Evolutionary conservation across 2,797 vertebrate species (phyloP), one percentile per base, ranked within the genome.

Genomic region (Neoniphon sammara): DNA sequence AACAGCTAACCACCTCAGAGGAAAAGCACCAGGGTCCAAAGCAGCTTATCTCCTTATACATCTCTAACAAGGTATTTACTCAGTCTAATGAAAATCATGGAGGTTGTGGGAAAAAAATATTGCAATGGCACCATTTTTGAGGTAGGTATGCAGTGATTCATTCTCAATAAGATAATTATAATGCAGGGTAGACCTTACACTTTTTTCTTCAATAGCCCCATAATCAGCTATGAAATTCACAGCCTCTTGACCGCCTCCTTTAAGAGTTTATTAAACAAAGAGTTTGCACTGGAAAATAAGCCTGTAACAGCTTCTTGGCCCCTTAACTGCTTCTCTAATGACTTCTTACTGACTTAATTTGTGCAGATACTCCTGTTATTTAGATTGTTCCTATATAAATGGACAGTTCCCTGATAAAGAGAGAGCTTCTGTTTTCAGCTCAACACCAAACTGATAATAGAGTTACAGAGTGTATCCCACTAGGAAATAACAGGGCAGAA

Each of bases 1-100:
- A 62, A 65, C 66, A 34, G 1, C 15, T 17, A 6, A 57, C 50
- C 76, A 70, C 76, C 80, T 57, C 72, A 70, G 77, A 79, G 70
- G 54, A 17, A 0, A 31, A 67, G 63, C 63, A 68, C 10, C 61
- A 0, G 30, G 46, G 30, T 66, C 23, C 47, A 67, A 9, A 66
- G 73, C 79, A 64, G 66, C 73, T 79, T 34, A 73, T 75, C 56
- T 25, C 6, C 73, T 54, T 12, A 18, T 10, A n/a, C n/a, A 66
- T 8, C 52, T 60, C 57, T 34, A 46, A 76, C 10, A n/a, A 52
- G 56, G 56, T 3, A 14, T 11, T 25, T 14, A 12, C 4, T 5
- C 21, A 3, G 7, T 61, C 8, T 15, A 1, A 49, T 25, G 30
- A 67, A 59, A 67, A 46, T 42, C 69, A 31, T 39, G 58, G 61